A percentile compares a stretch with the other conserved stretches of the same genome.
phyloP scores from a whole-genome alignment of 2,113 vertebrate genomes.

The Psilopogon haemacephalus region DNA sequence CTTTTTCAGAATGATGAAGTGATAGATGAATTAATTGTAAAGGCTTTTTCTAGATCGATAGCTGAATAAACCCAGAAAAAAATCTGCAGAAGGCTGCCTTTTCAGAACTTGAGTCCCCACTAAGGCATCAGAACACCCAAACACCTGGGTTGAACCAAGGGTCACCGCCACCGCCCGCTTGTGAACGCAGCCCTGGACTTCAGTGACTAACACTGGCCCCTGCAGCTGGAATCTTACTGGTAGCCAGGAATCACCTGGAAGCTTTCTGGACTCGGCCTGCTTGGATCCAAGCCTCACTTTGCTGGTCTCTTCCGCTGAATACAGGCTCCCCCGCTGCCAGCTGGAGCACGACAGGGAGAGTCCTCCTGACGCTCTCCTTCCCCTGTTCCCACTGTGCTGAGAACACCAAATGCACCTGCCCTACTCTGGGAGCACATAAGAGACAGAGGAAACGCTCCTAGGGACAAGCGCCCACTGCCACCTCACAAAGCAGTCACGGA shows the following conservation, averaged over 20 bases:
- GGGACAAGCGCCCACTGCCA: background rate
- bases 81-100: background rate
- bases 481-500: background rate
- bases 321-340: background rate
- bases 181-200: background rate
- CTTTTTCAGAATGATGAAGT: background rate
- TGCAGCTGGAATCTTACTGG: background rate
- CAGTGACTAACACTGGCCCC: background rate
- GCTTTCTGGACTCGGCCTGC: background rate
- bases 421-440: rapidly evolving
- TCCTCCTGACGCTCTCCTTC: background rate
- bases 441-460: background rate
- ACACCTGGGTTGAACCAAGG: rapidly evolving
- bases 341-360: background rate
- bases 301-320: background rate
- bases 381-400: background rate
- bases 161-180: background rate
- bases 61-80: background rate
- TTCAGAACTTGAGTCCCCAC: background rate
- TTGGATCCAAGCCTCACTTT: background rate
- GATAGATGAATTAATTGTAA: background rate
- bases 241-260: background rate
- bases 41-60: background rate
- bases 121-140: background rate
- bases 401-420: background rate